Evolutionary conservation across 1,140 invertebrate genomes (phyloP), one percentile per base, ranked within the genome.

Genomic region (Oncopeltus fasciatus): DNA sequence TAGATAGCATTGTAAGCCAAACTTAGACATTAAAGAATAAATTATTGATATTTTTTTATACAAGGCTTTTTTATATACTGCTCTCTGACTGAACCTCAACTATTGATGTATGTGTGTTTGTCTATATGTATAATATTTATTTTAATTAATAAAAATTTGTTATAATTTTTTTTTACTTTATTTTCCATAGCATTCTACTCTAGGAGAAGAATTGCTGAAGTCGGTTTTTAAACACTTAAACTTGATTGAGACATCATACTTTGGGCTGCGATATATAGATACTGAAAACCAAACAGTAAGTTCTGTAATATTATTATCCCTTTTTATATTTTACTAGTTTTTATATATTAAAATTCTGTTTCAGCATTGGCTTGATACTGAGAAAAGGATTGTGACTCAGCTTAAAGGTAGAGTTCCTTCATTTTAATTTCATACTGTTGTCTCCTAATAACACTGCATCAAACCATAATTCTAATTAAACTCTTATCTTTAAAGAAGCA

Each of bases 191-290:
- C 86, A 86, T 72, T 84, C 83, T 68, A 86, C 83, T 70, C 79
- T 81, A 4, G 92, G 90, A 16, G 90, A 94, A 74, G 85, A 88
- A 64, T 72, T 95, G 53, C 72, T 94, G 70, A 90, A 94, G 72
- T 83, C 87, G 64, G 89, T 93, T 31, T 92, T 90, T 74, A 82
- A 86, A 66, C 88, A 93, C 72, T 78, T 95, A 62, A 92, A 93
- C 77, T 80, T 95, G 44, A 75, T 94, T 66, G 92, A 95, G 76
- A 95, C 90, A 24, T 87, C 89, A 61, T 95, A 94, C 73, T 95
- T 95, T 74, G 92, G 92, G 44, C 79, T 95, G 5, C 83, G 91
- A 47, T 95, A 88, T 71, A 76, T 94, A 31, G 90, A 94, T 72
- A 80, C 85, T 67, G 83, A 87, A 65, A 90, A 88, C 71, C 90